Evolutionary conservation across 2,888 invertebrate genomes (phyloP).

Genomic region (Notocelia uddmanniana): DNA sequence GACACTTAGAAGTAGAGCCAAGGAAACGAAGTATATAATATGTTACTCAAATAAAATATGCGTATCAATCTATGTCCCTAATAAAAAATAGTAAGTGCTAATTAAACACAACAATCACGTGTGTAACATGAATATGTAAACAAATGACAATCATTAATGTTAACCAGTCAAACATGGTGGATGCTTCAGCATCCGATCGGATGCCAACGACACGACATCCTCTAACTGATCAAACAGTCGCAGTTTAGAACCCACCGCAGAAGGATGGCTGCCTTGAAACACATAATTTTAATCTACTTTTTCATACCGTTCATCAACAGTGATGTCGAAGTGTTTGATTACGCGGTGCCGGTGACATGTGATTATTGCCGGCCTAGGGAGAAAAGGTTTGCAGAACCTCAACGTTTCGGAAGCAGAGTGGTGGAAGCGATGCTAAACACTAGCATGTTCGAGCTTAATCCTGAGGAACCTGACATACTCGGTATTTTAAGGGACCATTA

Average conservation of each 20-base stretch:
- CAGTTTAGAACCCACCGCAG: conserved; percentile 23
- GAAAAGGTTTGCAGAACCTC: conserved; percentile 51
- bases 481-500: conserved; percentile 68
- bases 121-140: conserved; percentile 10
- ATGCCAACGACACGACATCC: background rate
- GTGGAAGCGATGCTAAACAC: conserved; percentile 70
- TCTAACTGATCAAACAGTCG: conserved; percentile 28
- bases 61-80: no score
- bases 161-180: background rate
- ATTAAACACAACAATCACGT: conserved; percentile 14
- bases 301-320: conserved; percentile 30
- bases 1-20: no score
- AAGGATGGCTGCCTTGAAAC: conserved; percentile 32
- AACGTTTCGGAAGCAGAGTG: conserved; percentile 60
- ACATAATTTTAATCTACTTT: conserved; percentile 16
- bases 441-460: conserved; percentile 60
- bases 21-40: no score
- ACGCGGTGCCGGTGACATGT: conserved; percentile 59
- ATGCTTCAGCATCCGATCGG: background rate
- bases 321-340: conserved; percentile 55
- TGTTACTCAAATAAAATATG: no score
- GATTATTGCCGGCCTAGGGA: conserved; percentile 57
- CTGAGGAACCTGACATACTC: conserved; percentile 63
- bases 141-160: conserved; percentile 14
- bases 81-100: no score